phyloP scores from a whole-genome alignment of 92 coral and sea anemone genomes.

The Heliopora coerulea region DNA sequence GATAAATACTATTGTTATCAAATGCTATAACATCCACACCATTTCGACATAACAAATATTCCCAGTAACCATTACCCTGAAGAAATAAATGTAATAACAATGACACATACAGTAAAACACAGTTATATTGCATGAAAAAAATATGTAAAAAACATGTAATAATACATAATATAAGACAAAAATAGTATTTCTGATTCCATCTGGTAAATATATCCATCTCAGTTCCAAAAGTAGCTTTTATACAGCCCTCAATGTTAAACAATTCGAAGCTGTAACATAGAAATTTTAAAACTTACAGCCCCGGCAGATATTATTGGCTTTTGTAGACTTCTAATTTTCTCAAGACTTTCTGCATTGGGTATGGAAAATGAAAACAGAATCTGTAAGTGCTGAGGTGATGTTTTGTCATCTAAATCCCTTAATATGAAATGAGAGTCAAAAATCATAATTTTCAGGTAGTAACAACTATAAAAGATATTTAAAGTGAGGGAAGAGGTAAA shows the following conservation, averaged over 20 bases:
- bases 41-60: slow-evolving; percentile 60
- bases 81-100: not conserved
- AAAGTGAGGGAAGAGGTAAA: too few species aligned
- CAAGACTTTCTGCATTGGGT: slow-evolving; percentile 64
- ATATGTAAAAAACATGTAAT: too few species aligned
- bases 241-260: too few species aligned
- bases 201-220: too few species aligned
- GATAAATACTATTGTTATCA: slow-evolving; percentile 76
- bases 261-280: too few species aligned
- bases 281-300: slow-evolving; percentile 95
- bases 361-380: slow-evolving; percentile 81
- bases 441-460: too few species aligned
- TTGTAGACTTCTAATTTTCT: slow-evolving; percentile 51
- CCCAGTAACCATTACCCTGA: slow-evolving; percentile 94
- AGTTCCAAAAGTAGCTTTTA: too few species aligned
- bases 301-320: slow-evolving; percentile 77
- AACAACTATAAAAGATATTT: too few species aligned
- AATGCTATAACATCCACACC: slow-evolving; percentile 78
- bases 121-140: too few species aligned
- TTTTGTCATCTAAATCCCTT: slow-evolving; percentile 73
- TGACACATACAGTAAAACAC: too few species aligned
- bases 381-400: slow-evolving; percentile 75
- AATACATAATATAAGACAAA: too few species aligned
- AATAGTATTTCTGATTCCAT: too few species aligned
- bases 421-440: not conserved